Percentiles rank a stretch among this genome's conserved stretches.
phyloP scores from a whole-genome alignment of 2,888 invertebrate genomes.

The Euproctis similis region DNA sequence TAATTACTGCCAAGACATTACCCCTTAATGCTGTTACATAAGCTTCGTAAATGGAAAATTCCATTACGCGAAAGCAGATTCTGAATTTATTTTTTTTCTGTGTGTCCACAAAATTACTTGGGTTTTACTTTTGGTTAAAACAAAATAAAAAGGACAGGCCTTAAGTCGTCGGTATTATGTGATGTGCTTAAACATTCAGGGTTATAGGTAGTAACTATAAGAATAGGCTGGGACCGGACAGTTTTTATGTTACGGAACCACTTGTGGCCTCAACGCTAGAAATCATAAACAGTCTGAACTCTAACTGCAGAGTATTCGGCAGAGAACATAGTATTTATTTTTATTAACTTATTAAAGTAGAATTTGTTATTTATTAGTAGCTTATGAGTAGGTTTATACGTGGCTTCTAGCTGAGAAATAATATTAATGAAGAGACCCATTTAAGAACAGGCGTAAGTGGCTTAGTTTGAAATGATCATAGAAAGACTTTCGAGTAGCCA shows the following conservation, averaged over 20 bases:
- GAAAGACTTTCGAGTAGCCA: too few species aligned
- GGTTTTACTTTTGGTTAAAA: too few species aligned
- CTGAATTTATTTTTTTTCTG: neutral
- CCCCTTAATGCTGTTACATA: constrained; percentile 63
- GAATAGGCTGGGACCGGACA: constrained; percentile 8
- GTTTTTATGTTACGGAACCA: constrained; percentile 9
- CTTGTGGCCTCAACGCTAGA: constrained; percentile 9
- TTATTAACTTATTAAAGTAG: too few species aligned
- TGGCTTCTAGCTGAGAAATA: too few species aligned
- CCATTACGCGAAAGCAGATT: constrained; percentile 4
- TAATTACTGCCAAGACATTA: constrained; percentile 73
- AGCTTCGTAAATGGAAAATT: constrained; percentile 20
- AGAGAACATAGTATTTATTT: too few species aligned
- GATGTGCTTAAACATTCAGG: constrained; percentile 5
- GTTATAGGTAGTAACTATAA: constrained; percentile 6
- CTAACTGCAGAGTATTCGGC: too few species aligned
- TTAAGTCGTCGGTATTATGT: constrained; percentile 2
- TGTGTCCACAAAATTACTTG: neutral
- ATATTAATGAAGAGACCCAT: too few species aligned
- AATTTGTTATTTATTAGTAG: too few species aligned
- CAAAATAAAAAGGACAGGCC: neutral
- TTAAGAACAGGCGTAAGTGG: too few species aligned
- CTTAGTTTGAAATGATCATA: too few species aligned
- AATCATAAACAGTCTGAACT: too few species aligned
- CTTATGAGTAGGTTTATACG: too few species aligned